phyloP scores from a whole-genome alignment of 2,113 vertebrate genomes.

The Brachirus orientalis region DNA sequence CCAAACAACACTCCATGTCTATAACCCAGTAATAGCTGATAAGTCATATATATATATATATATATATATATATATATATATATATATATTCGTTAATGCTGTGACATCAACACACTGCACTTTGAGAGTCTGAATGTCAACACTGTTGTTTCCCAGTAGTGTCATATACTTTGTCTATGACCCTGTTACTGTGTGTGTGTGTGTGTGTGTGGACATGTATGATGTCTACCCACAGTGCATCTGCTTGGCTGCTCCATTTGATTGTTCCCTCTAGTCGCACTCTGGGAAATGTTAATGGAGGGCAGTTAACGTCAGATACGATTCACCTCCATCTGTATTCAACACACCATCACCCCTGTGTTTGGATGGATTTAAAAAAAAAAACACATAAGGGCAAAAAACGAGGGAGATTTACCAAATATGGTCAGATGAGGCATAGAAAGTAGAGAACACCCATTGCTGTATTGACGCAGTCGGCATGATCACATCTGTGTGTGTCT shows the following conservation, averaged over 20 bases:
- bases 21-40: slow-evolving; percentile 26
- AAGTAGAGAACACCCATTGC: slow-evolving; percentile 4
- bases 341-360: slow-evolving; percentile 3
- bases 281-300: slow-evolving; percentile 67
- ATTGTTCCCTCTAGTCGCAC: slow-evolving; percentile 50
- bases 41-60: slow-evolving; percentile 8
- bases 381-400: too few relatives aligned
- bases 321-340: slow-evolving; percentile 31
- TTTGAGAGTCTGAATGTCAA: slow-evolving; percentile 48
- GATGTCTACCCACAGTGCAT: slow-evolving; percentile 28
- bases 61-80: slow-evolving; percentile 7
- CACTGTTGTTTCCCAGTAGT: slow-evolving; percentile 29
- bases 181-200: slow-evolving; percentile 4
- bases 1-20: neutral
- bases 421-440: slow-evolving; percentile 12
- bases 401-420: neutral
- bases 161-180: slow-evolving; percentile 8
- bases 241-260: slow-evolving; percentile 59
- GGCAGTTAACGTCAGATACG: slow-evolving; percentile 56
- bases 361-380: neutral
- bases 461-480: slow-evolving; percentile 2
- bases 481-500: slow-evolving; percentile 21
- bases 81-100: slow-evolving; percentile 15
- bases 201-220: slow-evolving; percentile 4
- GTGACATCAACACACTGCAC: neutral